Evolutionary conservation across 1,140 invertebrate species (phyloP), one percentile per base, ranked within the genome.

Genomic region (Drosophila pallidifrons): DNA sequence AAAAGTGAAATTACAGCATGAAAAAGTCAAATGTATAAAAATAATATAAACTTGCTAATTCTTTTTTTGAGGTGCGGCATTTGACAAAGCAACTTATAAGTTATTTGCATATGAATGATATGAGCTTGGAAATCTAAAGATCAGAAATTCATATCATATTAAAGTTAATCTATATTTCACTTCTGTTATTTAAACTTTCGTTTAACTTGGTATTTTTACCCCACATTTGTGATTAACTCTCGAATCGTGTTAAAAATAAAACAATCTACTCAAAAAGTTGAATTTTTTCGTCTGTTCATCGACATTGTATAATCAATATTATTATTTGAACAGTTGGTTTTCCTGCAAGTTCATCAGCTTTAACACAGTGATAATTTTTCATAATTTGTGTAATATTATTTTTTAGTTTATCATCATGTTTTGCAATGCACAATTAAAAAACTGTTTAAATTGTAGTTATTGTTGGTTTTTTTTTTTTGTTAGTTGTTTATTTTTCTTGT

Each of bases 341-440:
- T 20, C 41, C 25, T 38, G 59, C 49, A n/a, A 67, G 85, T 89
- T 87, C 85, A 57, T 54, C 45, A 45, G 81, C 65, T 60, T 79
- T 60, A 41, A 59, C 81, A 65, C 60, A 59, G 71, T 83, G 77
- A 75, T 87, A 59, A 77, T 83, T 77, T 80, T 83, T 82, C 72
- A 71, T 81, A 72, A 64, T 73, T 75, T 68, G 4, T 58, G 35
- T 4, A 46, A 61, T 51, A 65, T 82, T 61, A 74, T 65, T 65
- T 45, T 65, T 74, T 57, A 58, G 43, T 64, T 45, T 67, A 65
- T 76, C 68, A 82, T 73, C 74, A 46, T 60, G 61, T 63, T 64
- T 87, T 66, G 80, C 77, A 75, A 83, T 75, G 49, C 55, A 59
- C 80, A 83, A 88, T 89, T 89, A 89, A 88, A 87, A 87, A 87